Percentiles rank a stretch among this genome's conserved stretches.
phyloP scores from a whole-genome alignment of 2,888 invertebrate species.

The Cremastinae sp. region DNA sequence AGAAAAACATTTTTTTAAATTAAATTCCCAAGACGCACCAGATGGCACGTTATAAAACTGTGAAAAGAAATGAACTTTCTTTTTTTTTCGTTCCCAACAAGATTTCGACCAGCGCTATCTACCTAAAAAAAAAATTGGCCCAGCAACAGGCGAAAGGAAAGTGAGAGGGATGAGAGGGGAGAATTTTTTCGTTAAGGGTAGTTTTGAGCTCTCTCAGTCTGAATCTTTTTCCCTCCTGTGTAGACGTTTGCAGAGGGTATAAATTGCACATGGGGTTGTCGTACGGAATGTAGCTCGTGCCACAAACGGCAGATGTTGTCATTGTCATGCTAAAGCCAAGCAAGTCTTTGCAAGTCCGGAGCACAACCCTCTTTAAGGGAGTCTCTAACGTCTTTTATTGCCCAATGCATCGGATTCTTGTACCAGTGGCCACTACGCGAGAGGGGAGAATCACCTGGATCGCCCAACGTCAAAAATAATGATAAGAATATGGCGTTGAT shows the following conservation, averaged over 20 bases:
- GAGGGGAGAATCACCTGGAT: conserved; percentile 15
- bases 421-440: conserved; percentile 53
- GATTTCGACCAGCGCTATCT: conserved; percentile 59
- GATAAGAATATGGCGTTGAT: conserved; percentile 28
- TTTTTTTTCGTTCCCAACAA: conserved; percentile 62
- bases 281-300: conserved; percentile 70
- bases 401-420: conserved; percentile 52
- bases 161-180: conserved; percentile 32
- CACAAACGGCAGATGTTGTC: conserved; percentile 74
- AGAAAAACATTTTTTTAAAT: conserved; percentile 4
- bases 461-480: conserved; percentile 29
- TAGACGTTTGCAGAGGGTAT: neutral
- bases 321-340: conserved; percentile 76
- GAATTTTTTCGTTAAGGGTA: conserved; percentile 70
- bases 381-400: conserved; percentile 72
- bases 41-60: neutral
- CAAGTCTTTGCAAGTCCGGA: conserved; percentile 64
- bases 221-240: conserved; percentile 42
- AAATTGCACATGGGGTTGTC: conserved; percentile 23
- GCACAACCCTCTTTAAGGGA: conserved; percentile 69
- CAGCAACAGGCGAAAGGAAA: conserved; percentile 32
- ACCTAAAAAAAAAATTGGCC: conserved; percentile 27
- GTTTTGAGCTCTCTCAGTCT: conserved; percentile 62
- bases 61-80: conserved; percentile 9
- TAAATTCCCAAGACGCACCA: neutral